Conservation (phyloP, 2,888 invertebrate genomes). For the Flexamia atlantica region DNA sequence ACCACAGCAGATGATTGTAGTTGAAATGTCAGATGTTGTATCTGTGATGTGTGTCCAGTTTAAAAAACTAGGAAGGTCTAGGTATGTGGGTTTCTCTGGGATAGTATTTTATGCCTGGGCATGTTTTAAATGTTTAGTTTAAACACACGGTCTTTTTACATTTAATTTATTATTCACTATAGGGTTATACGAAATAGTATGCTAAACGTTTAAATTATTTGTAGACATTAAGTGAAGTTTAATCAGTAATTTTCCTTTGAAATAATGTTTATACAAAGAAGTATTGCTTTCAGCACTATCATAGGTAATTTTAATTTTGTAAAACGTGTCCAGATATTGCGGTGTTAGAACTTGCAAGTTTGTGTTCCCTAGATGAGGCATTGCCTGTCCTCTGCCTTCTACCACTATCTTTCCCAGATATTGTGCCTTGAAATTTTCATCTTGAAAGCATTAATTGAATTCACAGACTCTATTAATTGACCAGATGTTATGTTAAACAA, state of each 20-base stretch:
- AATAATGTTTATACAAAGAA: no score
- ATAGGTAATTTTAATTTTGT: no score
- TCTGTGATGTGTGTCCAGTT: slow-evolving; percentile 16
- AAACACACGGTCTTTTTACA: no score
- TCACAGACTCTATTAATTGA: slow-evolving; percentile 26
- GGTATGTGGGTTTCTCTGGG: not conserved
- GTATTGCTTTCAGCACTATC: no score
- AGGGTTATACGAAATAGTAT: no score
- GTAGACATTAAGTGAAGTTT: no score
- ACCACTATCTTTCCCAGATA: slow-evolving; percentile 63
- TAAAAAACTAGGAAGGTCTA: not conserved
- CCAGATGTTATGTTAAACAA: not conserved
- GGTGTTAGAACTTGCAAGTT: not conserved
- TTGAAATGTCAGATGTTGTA: slow-evolving; percentile 32
- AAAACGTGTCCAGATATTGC: not conserved
- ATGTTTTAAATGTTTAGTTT: not conserved
- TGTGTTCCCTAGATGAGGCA: slow-evolving; percentile 9
- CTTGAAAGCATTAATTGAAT: slow-evolving; percentile 51
- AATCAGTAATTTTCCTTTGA: no score
- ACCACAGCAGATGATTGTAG: no score
- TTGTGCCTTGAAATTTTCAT: slow-evolving; percentile 64
- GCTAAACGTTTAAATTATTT: no score
- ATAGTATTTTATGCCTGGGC: slow-evolving; percentile 17
- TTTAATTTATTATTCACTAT: no score
- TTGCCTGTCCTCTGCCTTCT: slow-evolving; percentile 58